Base-by-base conservation (phyloP, 2,888 invertebrate genomes). In the Drosophila ezoana region DNA sequence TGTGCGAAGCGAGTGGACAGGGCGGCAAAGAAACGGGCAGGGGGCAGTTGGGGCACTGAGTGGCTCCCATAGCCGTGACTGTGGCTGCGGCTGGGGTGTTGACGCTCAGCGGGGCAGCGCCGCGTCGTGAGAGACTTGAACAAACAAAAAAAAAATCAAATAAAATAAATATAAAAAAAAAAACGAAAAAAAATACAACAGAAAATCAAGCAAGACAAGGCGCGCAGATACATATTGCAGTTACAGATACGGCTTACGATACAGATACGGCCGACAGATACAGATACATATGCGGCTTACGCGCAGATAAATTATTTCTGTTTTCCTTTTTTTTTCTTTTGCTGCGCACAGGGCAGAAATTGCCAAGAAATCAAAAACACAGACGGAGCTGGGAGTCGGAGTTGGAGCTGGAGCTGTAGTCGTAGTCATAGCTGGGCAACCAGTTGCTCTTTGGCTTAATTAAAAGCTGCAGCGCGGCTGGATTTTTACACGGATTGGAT, bases 371-470 rank as follows among this genome's bases (percentile, higher is more conserved):
- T 59, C 53, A 60, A 48, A 66, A 35, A 33, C 67, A 60, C 43
- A 60, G n/a, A 44, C 16, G 32, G 23, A 41, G 14, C 11, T 28
- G n/a, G 37, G 16, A 41, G 23, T 9, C 4, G 44, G 40, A 33
- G 43, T 1, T 5, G 48, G 1, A 20, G 51, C 11, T 65, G 63
- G 47, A 32, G 20, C 35, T 49, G 35, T 13, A 32, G n/a, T 10
- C 10, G 54, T 20, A 13, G 23, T 10, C 10, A 68, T 9, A 18
- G 57, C 32, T 60, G 65, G 54, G 73, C 84, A 89, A 89, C 84
- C 76, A 89, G 89, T 88, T 84, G 89, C 87, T 84, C 72, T 78
- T 77, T 89, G 90, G 89, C 85, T 86, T 86, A 86, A 86, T 86
- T 86, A 86, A 86, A 86, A 86, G 85, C 90, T 73, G 90, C 89